Percentiles rank a stretch among this genome's conserved stretches.
These are phyloP conservation scores for Euwallacea similis DNA, from an alignment of 1,140 invertebrate genomes.

Conservation along the genomic window DNA sequence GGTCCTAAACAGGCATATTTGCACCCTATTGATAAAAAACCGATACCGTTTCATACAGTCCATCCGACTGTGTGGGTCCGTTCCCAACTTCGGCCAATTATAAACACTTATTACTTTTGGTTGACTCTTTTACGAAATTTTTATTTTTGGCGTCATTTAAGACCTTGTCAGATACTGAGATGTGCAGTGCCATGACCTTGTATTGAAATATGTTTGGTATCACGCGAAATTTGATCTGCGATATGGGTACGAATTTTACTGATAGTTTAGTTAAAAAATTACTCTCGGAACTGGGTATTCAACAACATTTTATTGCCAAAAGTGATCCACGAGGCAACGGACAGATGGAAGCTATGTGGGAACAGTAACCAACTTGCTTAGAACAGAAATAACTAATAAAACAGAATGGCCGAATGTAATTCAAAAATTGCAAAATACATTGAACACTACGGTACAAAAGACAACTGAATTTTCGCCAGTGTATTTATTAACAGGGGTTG, in stretches of 20 bases:
- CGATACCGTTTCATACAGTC: too few relatives aligned
- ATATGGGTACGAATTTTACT: conserved; percentile 22
- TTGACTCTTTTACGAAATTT: too few relatives aligned
- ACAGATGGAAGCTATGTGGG: conserved; percentile 46
- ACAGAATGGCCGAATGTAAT: conserved; percentile 49
- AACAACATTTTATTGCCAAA: background rate
- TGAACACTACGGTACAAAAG: conserved; percentile 45
- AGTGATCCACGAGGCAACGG: too few relatives aligned
- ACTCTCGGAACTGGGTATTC: background rate
- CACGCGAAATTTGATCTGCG: background rate
- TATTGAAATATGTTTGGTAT: conserved; percentile 18
- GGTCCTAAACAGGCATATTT: too few relatives aligned
- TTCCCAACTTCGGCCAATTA: too few relatives aligned
- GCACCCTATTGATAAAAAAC: too few relatives aligned
- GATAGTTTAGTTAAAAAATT: background rate
- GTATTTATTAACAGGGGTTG: background rate
- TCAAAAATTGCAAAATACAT: conserved; percentile 47
- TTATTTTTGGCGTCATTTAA: conserved; percentile 6
- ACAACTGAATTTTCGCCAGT: conserved; percentile 2
- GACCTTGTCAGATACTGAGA: conserved; percentile 3
- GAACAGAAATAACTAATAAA: conserved; percentile 34
- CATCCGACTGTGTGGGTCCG: too few relatives aligned
- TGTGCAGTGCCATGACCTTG: background rate
- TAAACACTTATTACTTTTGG: too few relatives aligned
- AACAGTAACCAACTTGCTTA: conserved; percentile 48